Evolutionary conservation across 2,113 vertebrate species (phyloP).

Genomic region (Heterotis niloticus): DNA sequence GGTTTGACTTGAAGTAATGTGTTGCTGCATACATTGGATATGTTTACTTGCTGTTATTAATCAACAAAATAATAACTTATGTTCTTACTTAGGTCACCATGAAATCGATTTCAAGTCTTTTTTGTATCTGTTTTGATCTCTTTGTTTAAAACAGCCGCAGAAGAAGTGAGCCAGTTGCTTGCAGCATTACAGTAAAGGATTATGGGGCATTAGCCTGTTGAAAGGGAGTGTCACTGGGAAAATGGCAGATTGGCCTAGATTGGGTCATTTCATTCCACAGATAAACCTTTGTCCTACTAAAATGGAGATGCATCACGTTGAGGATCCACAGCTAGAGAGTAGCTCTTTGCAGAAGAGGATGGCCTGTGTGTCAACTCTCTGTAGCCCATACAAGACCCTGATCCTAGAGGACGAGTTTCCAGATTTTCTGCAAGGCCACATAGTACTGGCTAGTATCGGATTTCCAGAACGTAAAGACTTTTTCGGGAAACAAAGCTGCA

Average conservation of each 20-base stretch:
- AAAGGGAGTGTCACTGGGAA: neutral
- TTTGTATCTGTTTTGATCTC: neutral
- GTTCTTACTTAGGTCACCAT: neutral
- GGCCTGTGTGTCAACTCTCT: too few relatives aligned
- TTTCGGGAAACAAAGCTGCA: too few relatives aligned
- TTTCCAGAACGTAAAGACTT: too few relatives aligned
- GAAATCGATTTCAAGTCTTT: neutral
- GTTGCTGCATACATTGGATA: neutral
- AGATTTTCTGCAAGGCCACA: too few relatives aligned
- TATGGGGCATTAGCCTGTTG: conserved; percentile 1
- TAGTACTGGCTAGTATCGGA: too few relatives aligned
- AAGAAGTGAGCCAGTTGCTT: neutral
- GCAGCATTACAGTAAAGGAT: neutral
- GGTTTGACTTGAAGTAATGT: neutral
- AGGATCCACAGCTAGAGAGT: too few relatives aligned
- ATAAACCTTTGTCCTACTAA: too few relatives aligned
- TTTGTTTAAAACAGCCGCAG: conserved; percentile 4
- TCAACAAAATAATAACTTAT: neutral
- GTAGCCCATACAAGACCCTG: too few relatives aligned
- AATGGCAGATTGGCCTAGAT: neutral
- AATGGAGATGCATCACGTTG: too few relatives aligned
- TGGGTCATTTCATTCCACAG: conserved; percentile 9
- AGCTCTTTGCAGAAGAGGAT: too few relatives aligned
- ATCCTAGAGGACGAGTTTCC: too few relatives aligned
- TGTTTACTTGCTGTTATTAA: neutral